Evolutionary conservation across 1,140 invertebrate species (phyloP), one percentile per base, ranked within the genome.

Genomic region (Ericerus pela): DNA sequence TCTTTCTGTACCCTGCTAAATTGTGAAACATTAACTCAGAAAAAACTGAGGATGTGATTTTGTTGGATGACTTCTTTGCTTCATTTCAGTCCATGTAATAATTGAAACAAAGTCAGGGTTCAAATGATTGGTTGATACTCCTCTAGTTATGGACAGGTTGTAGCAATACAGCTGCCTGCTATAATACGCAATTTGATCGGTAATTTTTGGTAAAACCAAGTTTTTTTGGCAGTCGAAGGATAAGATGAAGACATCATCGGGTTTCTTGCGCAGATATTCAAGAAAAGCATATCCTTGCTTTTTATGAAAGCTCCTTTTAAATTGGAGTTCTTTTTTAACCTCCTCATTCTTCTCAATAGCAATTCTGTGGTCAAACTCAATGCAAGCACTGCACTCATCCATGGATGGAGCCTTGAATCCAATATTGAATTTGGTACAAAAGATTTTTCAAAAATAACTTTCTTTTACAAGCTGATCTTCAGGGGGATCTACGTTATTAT

Each of bases 191-290:
- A 54, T 14, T 38, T 66, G 66, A 58, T 64, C 63, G 33, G 61
- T 57, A 11, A 67, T 31, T 62, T 64, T 63, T 11, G 65, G 66
- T 16, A 68, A 28, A 16, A 57, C 51, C 26, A 58, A 55, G 56
- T 69, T 69, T 64, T 70, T 70, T 62, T 70, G 64, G 30, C 64
- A 70, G 56, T 71, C 68, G 58, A 66, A 69, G 12, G 59, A 63
- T 22, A 70, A 59, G 26, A 56, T 63, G 10, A 59, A 41, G 22
- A 63, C 16, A 27, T 59, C 51, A 12, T 58, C 41, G 31, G 61
- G 53, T 56, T 63, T 56, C 58, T 68, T 58, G 51, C 61, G 61
- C 0, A 69, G 27, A 22, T 61, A 41, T 18, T 63, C 26, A 59
- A 61, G 68, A 61, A 69, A 69, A 18, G 58, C 59, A 28, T 64